Percentiles rank a stretch among this genome's conserved stretches.
phyloP scores from a whole-genome alignment of 2,888 invertebrate species.

The Sisyra terminalis region DNA sequence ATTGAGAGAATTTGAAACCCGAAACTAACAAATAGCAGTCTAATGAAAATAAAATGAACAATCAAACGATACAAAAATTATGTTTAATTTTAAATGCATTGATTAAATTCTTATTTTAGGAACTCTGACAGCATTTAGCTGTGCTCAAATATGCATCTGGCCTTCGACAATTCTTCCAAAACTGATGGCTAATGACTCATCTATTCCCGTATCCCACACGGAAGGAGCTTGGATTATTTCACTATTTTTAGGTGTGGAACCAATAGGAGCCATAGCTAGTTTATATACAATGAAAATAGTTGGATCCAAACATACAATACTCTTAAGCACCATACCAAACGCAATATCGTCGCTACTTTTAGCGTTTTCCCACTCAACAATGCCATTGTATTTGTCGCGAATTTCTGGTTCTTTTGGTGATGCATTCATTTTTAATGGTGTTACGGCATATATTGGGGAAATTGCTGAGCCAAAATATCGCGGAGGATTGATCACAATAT shows the following conservation, averaged over 20 bases:
- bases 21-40: too few species aligned
- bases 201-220: conserved; percentile 1
- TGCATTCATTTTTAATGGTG: conserved; percentile 14
- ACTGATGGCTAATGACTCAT: conserved; percentile 4
- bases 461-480: conserved; percentile 30
- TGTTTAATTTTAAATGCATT: too few species aligned
- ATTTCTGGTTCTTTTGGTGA: conserved; percentile 2
- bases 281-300: background rate
- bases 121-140: background rate
- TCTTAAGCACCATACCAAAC: conserved; percentile 1
- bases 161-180: conserved; percentile 5
- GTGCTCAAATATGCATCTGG: background rate
- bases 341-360: background rate
- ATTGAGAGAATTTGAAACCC: too few species aligned
- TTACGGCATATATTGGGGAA: conserved; percentile 33
- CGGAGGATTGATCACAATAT: conserved; percentile 30
- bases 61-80: too few species aligned
- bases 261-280: background rate
- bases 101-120: background rate
- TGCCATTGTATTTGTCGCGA: background rate
- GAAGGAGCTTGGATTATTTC: conserved; percentile 4
- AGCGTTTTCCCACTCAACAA: background rate
- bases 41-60: too few species aligned
- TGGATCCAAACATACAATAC: conserved; percentile 1
- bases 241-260: background rate